phyloP scores from a whole-genome alignment of 1,140 invertebrate genomes.

The Pentalonia nigronervosa region DNA sequence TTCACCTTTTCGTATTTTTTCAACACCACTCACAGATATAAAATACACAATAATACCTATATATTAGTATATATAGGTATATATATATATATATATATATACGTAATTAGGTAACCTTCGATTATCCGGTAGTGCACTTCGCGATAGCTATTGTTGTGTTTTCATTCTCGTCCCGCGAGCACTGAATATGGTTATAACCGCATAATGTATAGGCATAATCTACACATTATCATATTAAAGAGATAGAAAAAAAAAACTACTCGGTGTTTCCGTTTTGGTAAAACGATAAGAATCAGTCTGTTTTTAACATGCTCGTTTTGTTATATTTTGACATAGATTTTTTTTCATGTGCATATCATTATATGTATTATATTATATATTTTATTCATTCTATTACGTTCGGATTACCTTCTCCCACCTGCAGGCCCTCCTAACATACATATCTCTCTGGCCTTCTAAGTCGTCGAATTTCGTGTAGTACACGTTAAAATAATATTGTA shows the following conservation, averaged over 20 bases:
- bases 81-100: neutral
- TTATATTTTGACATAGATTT: neutral
- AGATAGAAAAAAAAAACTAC: neutral
- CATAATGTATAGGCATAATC: too few relatives aligned
- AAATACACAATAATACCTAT: neutral
- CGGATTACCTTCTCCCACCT: neutral
- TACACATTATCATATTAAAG: neutral
- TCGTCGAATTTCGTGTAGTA: neutral
- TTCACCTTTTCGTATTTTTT: neutral
- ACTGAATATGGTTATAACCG: neutral
- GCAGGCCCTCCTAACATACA: neutral
- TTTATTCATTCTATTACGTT: neutral
- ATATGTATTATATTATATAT: neutral
- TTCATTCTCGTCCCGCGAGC: neutral
- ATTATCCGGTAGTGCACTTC: neutral
- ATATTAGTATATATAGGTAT: too few relatives aligned
- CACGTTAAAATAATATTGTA: too few relatives aligned
- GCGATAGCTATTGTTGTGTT: conserved; percentile 27
- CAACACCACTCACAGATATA: neutral
- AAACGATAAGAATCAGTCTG: neutral
- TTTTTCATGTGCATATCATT: neutral
- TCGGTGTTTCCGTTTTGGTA: neutral
- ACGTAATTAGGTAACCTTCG: conserved; percentile 37
- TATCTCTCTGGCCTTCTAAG: neutral
- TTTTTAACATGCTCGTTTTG: neutral